Conservation (phyloP, 2,888 invertebrate genomes). For the Tipula confusa region DNA sequence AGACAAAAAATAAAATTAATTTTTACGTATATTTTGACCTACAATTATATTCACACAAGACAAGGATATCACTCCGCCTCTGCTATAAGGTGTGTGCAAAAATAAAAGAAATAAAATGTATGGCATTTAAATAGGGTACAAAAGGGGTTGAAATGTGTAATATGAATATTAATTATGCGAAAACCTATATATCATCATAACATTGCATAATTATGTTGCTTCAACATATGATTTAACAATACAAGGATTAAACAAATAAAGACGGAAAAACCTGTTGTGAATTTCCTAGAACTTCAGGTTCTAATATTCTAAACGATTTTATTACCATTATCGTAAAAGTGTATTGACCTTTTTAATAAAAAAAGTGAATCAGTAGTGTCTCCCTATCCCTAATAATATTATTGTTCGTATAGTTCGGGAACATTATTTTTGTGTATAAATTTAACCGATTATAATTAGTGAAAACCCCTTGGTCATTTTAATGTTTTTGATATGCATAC, state of each 20-base stretch:
- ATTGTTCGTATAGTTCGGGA: neutral
- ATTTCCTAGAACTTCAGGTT: neutral
- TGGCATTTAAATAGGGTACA: neutral
- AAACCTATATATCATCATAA: neutral
- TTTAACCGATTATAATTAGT: neutral
- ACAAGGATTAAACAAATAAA: neutral
- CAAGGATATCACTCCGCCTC: constrained; percentile 9
- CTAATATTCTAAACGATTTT: neutral
- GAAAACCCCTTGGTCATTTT: neutral
- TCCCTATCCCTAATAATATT: neutral
- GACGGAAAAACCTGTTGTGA: neutral
- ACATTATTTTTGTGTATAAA: neutral
- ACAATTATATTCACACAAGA: neutral
- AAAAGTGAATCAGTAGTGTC: neutral
- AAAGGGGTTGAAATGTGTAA: neutral
- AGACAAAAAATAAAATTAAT: neutral
- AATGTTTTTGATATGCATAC: neutral
- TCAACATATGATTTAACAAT: constrained; percentile 5
- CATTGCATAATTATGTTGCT: neutral
- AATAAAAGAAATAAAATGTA: neutral
- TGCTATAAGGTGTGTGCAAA: constrained; percentile 20
- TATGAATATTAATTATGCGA: neutral
- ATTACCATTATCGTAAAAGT: neutral
- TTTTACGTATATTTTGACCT: neutral
- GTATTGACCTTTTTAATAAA: neutral